A percentile compares a stretch with the other conserved stretches of the same genome.
These are phyloP conservation scores for Bubalus kerabau DNA, from an alignment of 2,113 vertebrate species.

Conservation along the genomic window DNA sequence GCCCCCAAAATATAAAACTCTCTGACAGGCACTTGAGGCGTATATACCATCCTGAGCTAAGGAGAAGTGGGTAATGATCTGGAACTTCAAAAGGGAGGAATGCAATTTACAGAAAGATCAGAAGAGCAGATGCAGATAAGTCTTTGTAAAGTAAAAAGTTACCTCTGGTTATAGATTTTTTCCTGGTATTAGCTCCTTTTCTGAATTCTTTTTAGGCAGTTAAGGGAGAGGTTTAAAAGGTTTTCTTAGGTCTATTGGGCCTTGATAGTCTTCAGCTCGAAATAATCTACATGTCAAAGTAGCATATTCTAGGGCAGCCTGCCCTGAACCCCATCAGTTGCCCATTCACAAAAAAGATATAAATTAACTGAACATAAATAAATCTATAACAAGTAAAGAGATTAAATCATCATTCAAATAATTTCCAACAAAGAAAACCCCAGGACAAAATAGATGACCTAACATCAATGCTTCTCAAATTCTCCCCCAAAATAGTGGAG, in stretches of 20 bases:
- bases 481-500: background rate
- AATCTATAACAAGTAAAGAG: background rate
- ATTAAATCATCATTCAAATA: slow-evolving; percentile 1
- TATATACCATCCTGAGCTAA: background rate
- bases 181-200: background rate
- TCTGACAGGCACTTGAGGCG: background rate
- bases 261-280: background rate
- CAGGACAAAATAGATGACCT: background rate
- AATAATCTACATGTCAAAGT: background rate
- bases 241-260: background rate
- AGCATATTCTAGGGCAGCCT: background rate
- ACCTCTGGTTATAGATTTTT: background rate
- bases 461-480: background rate
- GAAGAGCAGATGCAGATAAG: background rate
- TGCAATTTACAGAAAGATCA: background rate
- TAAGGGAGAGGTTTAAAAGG: background rate
- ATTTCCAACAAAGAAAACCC: background rate
- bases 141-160: background rate
- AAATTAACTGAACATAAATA: background rate
- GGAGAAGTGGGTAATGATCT: background rate
- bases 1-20: background rate
- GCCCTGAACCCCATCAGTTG: background rate
- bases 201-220: background rate
- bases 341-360: background rate
- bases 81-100: background rate